These are phyloP conservation scores for Andrena minutula DNA, from an alignment of 2,888 invertebrate genomes.

Conservation along the genomic window DNA sequence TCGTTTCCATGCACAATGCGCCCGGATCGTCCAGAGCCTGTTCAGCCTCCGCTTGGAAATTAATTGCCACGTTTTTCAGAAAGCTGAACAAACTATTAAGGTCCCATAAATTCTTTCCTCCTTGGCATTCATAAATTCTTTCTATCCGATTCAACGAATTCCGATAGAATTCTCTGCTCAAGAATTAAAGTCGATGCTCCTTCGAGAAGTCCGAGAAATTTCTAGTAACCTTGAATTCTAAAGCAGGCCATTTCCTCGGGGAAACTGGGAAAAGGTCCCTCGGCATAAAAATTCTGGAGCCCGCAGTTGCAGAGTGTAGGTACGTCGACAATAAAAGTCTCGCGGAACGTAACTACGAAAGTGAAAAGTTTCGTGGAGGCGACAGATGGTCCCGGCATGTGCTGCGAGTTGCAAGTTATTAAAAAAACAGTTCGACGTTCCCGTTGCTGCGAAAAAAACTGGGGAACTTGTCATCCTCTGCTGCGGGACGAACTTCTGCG, in stretches of 20 bases:
- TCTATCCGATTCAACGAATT: too few relatives aligned
- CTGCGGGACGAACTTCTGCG: neutral
- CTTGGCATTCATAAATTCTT: too few relatives aligned
- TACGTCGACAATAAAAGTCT: constrained; percentile 53
- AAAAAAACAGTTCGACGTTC: constrained; percentile 45
- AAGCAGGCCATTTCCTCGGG: neutral
- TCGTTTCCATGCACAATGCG: constrained; percentile 42
- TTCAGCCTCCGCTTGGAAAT: neutral
- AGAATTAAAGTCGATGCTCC: too few relatives aligned
- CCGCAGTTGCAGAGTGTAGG: constrained; percentile 15
- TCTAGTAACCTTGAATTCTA: neutral
- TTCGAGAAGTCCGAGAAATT: neutral
- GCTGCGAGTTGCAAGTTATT: constrained; percentile 61
- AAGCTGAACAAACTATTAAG: neutral
- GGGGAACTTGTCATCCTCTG: neutral
- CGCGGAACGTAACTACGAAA: constrained; percentile 40
- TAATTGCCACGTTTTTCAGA: neutral
- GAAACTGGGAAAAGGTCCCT: neutral
- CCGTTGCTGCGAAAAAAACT: constrained; percentile 17
- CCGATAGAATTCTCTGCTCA: too few relatives aligned
- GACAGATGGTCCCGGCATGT: constrained; percentile 67
- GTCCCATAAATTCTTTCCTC: neutral
- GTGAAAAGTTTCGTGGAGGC: constrained; percentile 52
- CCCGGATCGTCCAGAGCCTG: constrained; percentile 40
- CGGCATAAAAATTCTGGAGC: constrained; percentile 5